Conservation (phyloP, 2,888 invertebrate genomes). For the Drosophila lutescens region DNA sequence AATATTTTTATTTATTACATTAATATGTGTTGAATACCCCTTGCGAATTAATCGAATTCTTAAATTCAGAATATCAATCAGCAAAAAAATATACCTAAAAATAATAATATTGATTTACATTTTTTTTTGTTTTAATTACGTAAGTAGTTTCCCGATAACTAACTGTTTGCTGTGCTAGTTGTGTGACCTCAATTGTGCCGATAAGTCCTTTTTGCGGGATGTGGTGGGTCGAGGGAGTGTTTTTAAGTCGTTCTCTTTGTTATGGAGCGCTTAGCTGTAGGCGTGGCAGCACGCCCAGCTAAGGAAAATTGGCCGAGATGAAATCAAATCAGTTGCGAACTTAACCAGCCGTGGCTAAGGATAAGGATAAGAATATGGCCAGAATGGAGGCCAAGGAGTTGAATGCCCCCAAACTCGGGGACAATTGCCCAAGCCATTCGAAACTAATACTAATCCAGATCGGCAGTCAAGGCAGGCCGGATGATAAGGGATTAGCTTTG, state of each 20-base stretch:
- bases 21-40: too few relatives aligned
- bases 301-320: constrained; percentile 63
- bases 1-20: too few relatives aligned
- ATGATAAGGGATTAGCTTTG: constrained; percentile 52
- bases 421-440: constrained; percentile 21
- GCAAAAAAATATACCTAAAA: too few relatives aligned
- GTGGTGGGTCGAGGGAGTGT: neutral
- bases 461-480: constrained; percentile 10
- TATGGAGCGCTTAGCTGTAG: constrained; percentile 37
- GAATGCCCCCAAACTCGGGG: constrained; percentile 18
- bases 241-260: constrained; percentile 31
- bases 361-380: constrained; percentile 29
- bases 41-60: too few relatives aligned
- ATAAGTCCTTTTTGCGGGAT: neutral
- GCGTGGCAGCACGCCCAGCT: constrained; percentile 36
- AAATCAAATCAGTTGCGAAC: constrained; percentile 68
- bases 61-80: too few relatives aligned
- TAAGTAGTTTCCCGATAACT: too few relatives aligned
- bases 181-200: neutral
- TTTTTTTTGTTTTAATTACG: too few relatives aligned
- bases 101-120: too few relatives aligned
- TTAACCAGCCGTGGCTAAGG: constrained; percentile 43
- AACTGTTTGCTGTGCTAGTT: neutral
- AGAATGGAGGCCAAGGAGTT: neutral
- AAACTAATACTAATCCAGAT: constrained; percentile 40